These are phyloP conservation scores for Brachymystax lenok DNA, from an alignment of 2,797 vertebrate species.

Conservation along the genomic window DNA sequence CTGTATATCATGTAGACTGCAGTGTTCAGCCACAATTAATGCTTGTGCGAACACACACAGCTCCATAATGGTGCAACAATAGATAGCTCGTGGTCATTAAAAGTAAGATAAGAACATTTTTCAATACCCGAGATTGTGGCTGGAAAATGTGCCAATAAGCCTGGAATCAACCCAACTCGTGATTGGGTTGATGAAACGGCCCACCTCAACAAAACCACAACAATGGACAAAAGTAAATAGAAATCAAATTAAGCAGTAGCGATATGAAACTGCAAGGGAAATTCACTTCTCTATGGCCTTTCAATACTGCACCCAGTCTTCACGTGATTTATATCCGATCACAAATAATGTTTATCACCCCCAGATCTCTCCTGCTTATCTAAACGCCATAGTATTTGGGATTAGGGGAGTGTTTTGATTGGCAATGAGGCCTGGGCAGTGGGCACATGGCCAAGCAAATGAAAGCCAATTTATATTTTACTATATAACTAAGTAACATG, in stretches of 20 bases:
- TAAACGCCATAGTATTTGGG: constrained; percentile 88
- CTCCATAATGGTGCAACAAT: neutral
- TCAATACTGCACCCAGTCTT: constrained; percentile 85
- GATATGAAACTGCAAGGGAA: constrained; percentile 72
- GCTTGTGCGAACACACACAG: constrained; percentile 16
- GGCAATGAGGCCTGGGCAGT: constrained; percentile 84
- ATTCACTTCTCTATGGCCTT: constrained; percentile 76
- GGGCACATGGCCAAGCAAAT: constrained; percentile 74
- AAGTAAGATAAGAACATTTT: constrained; percentile 74
- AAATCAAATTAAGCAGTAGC: constrained; percentile 79
- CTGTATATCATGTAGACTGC: constrained; percentile 66
- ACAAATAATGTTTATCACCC: constrained; percentile 96
- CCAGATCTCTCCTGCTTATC: constrained; percentile 89
- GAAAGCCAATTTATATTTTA: constrained; percentile 71
- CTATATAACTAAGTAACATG: constrained; percentile 70
- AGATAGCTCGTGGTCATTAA: constrained; percentile 71
- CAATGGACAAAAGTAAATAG: constrained; percentile 79
- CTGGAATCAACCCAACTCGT: constrained; percentile 81
- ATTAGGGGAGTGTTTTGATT: constrained; percentile 87
- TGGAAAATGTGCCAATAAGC: constrained; percentile 82
- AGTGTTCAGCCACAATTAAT: constrained; percentile 41
- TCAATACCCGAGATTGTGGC: constrained; percentile 61
- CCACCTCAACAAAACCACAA: constrained; percentile 77
- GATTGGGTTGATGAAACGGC: constrained; percentile 68
- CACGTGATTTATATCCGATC: constrained; percentile 90